Evolutionary conservation across 2,113 vertebrate species (phyloP), one percentile per base, ranked within the genome.

Genomic region (Dolichallabes microphthalmus): DNA sequence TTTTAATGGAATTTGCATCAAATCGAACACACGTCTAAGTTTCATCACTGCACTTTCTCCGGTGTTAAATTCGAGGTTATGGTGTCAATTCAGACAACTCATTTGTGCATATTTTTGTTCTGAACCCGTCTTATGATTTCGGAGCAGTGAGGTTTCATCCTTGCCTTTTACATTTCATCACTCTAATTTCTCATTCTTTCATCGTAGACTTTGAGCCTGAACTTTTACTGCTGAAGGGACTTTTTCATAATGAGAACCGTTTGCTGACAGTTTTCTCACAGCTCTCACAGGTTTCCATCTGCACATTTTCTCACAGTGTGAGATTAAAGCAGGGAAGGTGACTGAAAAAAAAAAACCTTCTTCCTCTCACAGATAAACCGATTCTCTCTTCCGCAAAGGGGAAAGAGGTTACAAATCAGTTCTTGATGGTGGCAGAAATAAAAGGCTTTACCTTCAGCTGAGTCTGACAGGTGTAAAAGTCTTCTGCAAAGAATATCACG

Each of bases 161-260:
- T 32, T 74, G 25, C 45, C 52, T 57, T 92, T 88, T 89, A 55
- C 73, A 80, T 92, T 92, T 91, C 90, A 86, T 92, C 88, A 89
- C 85, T 4, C 90, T 83, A 85, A 85, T 86, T 75, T 88, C 75
- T 52, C 45, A 73, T 73, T 82, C 77, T 82, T 86, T 81, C 85
- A 76, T 81, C 86, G 68, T 87, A 53, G 39, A 64, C 71, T 71
- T 79, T 85, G 76, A 82, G 75, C 63, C 52, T 75, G 87, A 35
- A 61, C 76, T 50, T 52, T 82, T 58, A 69, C 87, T 82, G 86
- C 90, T 87, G 73, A 58, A 32, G 73, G 88, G 85, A 82, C 84
- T 86, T 63, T 87, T 78, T 80, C 86, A 84, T 90, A 92, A 90
- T 90, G 84, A 88, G 90, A 84, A 74, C 45, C 77, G 87, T 89